These are phyloP conservation scores for Psephotus haematonotus DNA, from an alignment of 2,113 vertebrate species.

Conservation along the genomic window DNA sequence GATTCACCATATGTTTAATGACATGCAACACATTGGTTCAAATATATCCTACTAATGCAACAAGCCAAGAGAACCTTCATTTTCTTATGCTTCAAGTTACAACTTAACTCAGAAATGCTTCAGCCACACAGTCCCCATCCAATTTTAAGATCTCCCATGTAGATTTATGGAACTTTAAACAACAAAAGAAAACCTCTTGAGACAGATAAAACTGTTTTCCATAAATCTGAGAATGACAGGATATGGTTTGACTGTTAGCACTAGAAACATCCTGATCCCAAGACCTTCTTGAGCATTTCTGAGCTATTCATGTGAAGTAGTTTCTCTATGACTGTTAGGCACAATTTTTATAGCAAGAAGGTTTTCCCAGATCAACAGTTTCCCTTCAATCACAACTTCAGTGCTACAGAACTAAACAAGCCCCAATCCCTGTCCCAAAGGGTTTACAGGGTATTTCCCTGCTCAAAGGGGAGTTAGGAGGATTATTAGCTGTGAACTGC, in stretches of 20 bases:
- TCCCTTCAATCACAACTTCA: neutral
- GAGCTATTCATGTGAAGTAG: neutral
- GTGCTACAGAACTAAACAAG: neutral
- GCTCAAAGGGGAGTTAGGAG: neutral
- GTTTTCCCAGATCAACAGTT: neutral
- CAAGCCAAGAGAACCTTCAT: neutral
- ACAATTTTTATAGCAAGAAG: neutral
- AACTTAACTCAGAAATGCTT: slow-evolving; percentile 18
- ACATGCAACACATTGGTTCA: neutral
- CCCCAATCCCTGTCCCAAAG: neutral
- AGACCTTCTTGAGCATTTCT: neutral
- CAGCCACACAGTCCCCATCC: neutral
- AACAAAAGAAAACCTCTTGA: neutral
- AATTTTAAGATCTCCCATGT: neutral
- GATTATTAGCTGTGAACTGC: neutral
- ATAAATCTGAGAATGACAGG: neutral
- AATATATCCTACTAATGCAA: neutral
- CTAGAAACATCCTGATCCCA: neutral
- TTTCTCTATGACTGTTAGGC: neutral
- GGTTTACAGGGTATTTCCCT: neutral
- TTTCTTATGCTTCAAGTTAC: slow-evolving; percentile 17
- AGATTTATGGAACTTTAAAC: slow-evolving; percentile 3
- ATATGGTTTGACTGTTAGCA: neutral
- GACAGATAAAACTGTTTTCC: neutral
- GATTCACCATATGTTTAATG: slow-evolving; percentile 28